Conservation (phyloP, 2,888 invertebrate genomes). For the Leptopilina myrica region DNA sequence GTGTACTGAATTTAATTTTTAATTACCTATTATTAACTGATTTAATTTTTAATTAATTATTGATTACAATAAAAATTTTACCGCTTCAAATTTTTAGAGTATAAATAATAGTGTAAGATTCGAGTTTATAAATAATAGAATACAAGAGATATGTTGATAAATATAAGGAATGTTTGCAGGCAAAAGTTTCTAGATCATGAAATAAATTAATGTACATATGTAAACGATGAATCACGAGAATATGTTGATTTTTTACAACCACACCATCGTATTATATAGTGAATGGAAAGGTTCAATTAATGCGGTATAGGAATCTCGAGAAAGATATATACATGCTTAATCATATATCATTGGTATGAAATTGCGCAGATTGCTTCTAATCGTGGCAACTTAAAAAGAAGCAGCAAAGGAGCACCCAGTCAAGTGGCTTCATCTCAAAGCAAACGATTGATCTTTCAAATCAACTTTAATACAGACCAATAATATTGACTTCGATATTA, state of each 20-base stretch:
- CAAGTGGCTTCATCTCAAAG: slow-evolving; percentile 22
- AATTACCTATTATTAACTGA: no score
- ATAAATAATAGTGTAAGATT: no score
- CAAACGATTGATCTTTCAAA: slow-evolving; percentile 22
- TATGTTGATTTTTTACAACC: not conserved
- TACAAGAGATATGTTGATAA: no score
- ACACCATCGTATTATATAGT: not conserved
- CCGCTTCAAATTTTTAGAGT: no score
- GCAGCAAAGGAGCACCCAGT: slow-evolving; percentile 23
- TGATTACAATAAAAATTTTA: no score
- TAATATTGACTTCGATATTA: not conserved
- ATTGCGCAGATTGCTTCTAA: slow-evolving; percentile 34
- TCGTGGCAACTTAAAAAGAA: slow-evolving; percentile 26
- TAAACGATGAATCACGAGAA: not conserved
- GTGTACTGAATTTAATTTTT: no score
- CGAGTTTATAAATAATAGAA: no score
- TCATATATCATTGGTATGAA: slow-evolving; percentile 26
- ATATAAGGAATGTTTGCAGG: not conserved
- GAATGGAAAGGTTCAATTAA: slow-evolving; percentile 29
- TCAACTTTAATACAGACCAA: slow-evolving; percentile 17
- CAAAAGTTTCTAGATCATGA: not conserved
- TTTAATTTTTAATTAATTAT: no score
- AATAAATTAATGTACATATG: not conserved
- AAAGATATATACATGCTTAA: slow-evolving; percentile 32
- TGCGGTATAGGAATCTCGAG: slow-evolving; percentile 16